phyloP scores from a whole-genome alignment of 92 coral and sea anemone genomes.

The Paragorgia papillata region DNA sequence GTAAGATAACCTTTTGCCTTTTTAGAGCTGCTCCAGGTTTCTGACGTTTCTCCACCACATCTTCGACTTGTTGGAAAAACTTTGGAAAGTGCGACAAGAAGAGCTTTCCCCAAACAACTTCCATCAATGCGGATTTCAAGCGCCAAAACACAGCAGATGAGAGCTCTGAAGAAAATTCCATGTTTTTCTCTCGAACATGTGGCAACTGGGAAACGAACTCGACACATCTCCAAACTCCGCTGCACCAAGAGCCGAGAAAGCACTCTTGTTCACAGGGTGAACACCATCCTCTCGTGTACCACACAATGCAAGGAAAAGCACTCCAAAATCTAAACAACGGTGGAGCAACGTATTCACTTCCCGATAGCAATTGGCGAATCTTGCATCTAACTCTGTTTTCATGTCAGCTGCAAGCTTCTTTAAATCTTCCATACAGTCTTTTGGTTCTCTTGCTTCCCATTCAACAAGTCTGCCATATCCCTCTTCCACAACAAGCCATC shows the following conservation, averaged over 20 bases:
- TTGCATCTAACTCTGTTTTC: not conserved
- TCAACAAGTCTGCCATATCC: not conserved
- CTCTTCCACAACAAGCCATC: constrained; percentile 18
- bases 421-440: constrained; percentile 14
- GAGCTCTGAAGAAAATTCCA: constrained; percentile 28
- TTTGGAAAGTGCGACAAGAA: not conserved
- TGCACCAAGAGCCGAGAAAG: constrained; percentile 8
- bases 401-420: not conserved
- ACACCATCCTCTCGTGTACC: not conserved
- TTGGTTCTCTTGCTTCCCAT: too few species aligned
- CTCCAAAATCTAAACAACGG: constrained; percentile 12
- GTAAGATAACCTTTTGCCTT: constrained; percentile 6
- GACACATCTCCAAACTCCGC: constrained; percentile 3
- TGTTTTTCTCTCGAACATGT: constrained; percentile 21
- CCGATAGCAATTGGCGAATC: not conserved
- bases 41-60: constrained; percentile 6
- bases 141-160: constrained; percentile 9
- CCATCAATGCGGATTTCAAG: constrained; percentile 4
- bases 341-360: constrained; percentile 4
- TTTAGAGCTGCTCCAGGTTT: constrained; percentile 10
- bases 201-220: constrained; percentile 22
- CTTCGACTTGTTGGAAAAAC: not conserved
- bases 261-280: constrained; percentile 31
- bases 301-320: constrained; percentile 10
- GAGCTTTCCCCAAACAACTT: constrained; percentile 14